These are phyloP conservation scores for Melanogrammus aeglefinus DNA, from an alignment of 2,797 vertebrate genomes.

Conservation along the genomic window DNA sequence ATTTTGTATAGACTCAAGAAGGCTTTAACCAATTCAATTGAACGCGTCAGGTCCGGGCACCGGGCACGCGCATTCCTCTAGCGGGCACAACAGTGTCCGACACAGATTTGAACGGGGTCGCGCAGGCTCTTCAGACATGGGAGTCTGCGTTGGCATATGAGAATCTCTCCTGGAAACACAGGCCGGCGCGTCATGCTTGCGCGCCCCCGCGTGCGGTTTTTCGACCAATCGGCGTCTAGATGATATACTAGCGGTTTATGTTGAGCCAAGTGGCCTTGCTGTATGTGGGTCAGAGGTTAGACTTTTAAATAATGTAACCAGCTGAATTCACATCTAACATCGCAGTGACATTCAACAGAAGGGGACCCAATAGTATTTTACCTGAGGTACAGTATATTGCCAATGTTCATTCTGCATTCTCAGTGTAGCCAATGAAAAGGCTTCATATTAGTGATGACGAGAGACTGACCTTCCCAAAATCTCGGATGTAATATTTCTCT, in stretches of 20 bases:
- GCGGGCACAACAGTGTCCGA: conserved; percentile 36
- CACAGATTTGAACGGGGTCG: conserved; percentile 48
- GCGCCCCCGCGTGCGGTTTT: conserved; percentile 30
- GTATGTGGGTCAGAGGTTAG: conserved; percentile 69
- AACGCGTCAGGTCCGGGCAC: conserved; percentile 11
- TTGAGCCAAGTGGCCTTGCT: conserved; percentile 42
- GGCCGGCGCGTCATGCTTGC: conserved; percentile 38
- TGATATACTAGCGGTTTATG: conserved; percentile 41
- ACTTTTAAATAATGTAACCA: conserved; percentile 42
- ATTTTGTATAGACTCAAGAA: conserved; percentile 10
- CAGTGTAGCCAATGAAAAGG: background rate
- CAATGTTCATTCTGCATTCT: background rate
- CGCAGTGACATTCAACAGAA: background rate
- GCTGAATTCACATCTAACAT: background rate
- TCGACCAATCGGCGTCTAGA: conserved; percentile 59
- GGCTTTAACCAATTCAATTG: conserved; percentile 13
- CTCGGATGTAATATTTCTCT: background rate
- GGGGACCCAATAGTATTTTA: background rate
- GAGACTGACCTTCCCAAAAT: background rate
- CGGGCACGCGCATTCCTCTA: conserved; percentile 61
- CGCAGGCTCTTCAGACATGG: conserved; percentile 13
- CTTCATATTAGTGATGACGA: background rate
- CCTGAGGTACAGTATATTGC: background rate
- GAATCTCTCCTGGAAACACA: conserved; percentile 70
- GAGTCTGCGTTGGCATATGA: conserved; percentile 29